Evolutionary conservation across 2,888 invertebrate species (phyloP).

Genomic region (Melinopterus prodromus): DNA sequence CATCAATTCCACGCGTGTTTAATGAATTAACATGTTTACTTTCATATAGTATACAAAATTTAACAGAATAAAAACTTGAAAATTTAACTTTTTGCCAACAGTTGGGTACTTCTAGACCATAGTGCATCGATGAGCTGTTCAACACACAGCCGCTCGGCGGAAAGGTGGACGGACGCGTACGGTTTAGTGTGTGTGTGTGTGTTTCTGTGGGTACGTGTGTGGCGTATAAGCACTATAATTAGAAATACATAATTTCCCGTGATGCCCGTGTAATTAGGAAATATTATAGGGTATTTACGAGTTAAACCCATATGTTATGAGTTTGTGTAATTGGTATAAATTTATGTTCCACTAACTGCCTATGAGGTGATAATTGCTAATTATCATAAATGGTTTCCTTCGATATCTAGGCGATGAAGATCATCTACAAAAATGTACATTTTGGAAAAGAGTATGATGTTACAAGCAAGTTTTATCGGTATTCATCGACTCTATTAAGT

Average conservation of each 20-base stretch:
- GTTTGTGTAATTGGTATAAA: conserved; percentile 29
- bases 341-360: conserved; percentile 27
- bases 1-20: too few relatives aligned
- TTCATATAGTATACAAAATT: too few relatives aligned
- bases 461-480: too few relatives aligned
- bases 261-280: conserved; percentile 28
- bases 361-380: conserved; percentile 29
- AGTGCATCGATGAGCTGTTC: conserved; percentile 4
- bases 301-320: conserved; percentile 23
- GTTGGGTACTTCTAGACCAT: too few relatives aligned
- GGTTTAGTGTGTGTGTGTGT: not conserved
- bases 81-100: too few relatives aligned
- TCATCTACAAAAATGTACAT: not conserved
- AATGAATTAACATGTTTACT: too few relatives aligned
- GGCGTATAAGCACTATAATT: conserved; percentile 21
- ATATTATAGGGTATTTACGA: conserved; percentile 27
- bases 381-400: conserved; percentile 24
- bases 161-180: conserved; percentile 10
- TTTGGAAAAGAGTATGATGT: not conserved
- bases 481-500: too few relatives aligned
- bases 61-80: too few relatives aligned
- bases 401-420: conserved; percentile 7
- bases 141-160: not conserved
- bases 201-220: conserved; percentile 10
- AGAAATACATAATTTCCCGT: conserved; percentile 27